Evolutionary conservation across 2,113 vertebrate species (phyloP), one percentile per base, ranked within the genome.

Genomic region (Panthera leo): DNA sequence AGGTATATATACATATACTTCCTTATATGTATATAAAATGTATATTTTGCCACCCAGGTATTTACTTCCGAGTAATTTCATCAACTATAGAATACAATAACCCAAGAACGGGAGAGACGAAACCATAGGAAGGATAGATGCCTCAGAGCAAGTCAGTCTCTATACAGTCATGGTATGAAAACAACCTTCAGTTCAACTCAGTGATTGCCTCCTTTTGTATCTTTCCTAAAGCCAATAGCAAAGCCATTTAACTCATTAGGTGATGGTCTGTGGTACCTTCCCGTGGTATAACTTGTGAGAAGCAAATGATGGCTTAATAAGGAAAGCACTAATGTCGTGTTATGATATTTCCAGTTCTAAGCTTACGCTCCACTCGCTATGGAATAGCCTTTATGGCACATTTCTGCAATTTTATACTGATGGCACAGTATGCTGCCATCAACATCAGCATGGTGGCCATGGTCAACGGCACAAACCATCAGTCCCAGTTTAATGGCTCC

Each of bases 401-500:
- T 21, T 18, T 97, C 31, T 75, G 89, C 97, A 97, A 95, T 55
- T 80, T 95, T 15, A 53, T 23, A 19, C 0, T 39, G 7, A 3
- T 21, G 14, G 53, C 68, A 8, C 94, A 97, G 14, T 58, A 36
- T 31, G 2, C 5, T 5, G 13, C 84, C 61, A 73, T 97, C 2
- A 96, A 67, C 48, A 97, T 96, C 92, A 95, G 94, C 75, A 95
- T 98, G 80, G 80, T 98, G 19, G 89, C 91, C 68, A 96, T 97
- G 94, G 95, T 96, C 80, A 98, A 98, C 34, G 87, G 39, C 85
- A 98, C 94, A 29, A 42, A 15, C 42, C 42, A 23, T 25, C 67
- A 29, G 18, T 15, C 73, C 42, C 70, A 79, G 34, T 12, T 84
- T 39, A 98, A 98, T 2, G 29, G 7, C 12, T 97, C 95, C 48